Conservation (phyloP, 2,888 invertebrate genomes). For the Xestia c-nigrum region DNA sequence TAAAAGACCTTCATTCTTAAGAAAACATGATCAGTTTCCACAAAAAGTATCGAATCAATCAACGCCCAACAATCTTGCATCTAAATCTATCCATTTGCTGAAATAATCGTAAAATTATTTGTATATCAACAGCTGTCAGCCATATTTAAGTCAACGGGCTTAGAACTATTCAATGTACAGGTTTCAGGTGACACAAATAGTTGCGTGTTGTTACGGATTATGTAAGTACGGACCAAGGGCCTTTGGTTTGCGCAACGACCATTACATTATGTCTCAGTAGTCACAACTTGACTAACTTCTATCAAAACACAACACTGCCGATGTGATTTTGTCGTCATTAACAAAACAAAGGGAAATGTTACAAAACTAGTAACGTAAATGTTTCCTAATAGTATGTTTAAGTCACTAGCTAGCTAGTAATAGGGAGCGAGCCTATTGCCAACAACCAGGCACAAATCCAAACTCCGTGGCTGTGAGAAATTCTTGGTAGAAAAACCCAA, state of each 20-base stretch:
- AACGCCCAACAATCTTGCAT: not conserved
- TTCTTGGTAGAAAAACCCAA: no score
- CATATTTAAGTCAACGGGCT: slow-evolving; percentile 46
- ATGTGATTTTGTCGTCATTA: no score
- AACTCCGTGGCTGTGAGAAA: no score
- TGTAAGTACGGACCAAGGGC: slow-evolving; percentile 50
- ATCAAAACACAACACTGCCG: not conserved
- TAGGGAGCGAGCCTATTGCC: no score
- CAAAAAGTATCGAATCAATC: slow-evolving; percentile 4
- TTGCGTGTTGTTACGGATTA: slow-evolving; percentile 51
- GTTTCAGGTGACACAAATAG: slow-evolving; percentile 60
- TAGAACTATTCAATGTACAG: slow-evolving; percentile 46
- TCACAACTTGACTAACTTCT: slow-evolving; percentile 8
- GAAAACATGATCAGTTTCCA: not conserved
- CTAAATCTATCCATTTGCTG: slow-evolving; percentile 33
- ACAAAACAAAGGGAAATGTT: not conserved
- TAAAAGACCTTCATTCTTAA: not conserved
- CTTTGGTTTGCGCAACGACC: slow-evolving; percentile 46
- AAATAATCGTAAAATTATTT: slow-evolving; percentile 40
- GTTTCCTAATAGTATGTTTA: no score
- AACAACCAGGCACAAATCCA: no score
- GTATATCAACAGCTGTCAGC: slow-evolving; percentile 30
- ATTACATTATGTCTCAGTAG: not conserved
- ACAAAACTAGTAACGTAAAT: no score
- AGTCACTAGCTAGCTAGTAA: no score